Conservation (phyloP, 2,888 invertebrate genomes). For the Lasioglossum marginatum region DNA sequence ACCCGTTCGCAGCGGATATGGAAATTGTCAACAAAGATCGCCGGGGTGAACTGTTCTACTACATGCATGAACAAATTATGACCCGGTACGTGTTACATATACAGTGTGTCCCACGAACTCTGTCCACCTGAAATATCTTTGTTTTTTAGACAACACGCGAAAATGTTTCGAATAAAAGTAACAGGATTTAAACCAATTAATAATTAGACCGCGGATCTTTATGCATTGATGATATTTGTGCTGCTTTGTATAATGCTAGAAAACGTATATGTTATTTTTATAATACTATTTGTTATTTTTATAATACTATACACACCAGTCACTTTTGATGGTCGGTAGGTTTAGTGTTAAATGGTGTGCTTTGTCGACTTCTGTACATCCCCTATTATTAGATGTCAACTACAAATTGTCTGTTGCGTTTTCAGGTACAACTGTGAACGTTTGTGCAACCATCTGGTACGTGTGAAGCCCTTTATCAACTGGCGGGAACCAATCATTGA, state of each 20-base stretch:
- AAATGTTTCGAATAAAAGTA: background rate
- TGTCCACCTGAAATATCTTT: background rate
- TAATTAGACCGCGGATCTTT: background rate
- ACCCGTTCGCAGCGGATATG: constrained; percentile 90
- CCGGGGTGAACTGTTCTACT: background rate
- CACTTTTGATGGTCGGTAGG: too few species aligned
- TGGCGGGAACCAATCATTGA: constrained; percentile 90
- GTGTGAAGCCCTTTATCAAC: constrained; percentile 88
- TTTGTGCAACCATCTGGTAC: constrained; percentile 89
- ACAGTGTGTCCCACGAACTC: background rate
- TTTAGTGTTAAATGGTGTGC: too few species aligned
- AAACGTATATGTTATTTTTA: too few species aligned
- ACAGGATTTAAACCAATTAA: background rate
- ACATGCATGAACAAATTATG: background rate
- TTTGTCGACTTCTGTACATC: constrained; percentile 80
- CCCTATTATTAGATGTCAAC: constrained; percentile 53
- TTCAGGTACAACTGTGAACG: constrained; percentile 91
- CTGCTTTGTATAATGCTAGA: too few species aligned
- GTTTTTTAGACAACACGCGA: background rate
- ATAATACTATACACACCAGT: too few species aligned
- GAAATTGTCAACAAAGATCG: background rate
- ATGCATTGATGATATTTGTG: too few species aligned
- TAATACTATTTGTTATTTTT: too few species aligned
- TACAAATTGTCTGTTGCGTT: background rate
- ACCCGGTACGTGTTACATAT: background rate